Conservation (phyloP, 2,113 vertebrate species). For the Kobus ellipsiprymnus region DNA sequence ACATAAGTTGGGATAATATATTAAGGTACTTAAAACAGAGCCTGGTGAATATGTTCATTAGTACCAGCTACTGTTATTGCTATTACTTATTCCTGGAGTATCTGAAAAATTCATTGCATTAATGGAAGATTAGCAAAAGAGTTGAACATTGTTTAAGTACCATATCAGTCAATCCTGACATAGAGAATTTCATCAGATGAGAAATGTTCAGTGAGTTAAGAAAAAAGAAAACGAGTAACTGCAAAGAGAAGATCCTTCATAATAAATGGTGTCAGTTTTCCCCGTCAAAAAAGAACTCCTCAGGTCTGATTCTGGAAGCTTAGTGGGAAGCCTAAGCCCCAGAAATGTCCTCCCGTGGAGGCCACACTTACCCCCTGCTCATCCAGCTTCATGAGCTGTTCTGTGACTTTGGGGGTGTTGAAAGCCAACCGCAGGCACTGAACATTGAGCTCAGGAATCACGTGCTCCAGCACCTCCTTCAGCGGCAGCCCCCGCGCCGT, state of each 20-base stretch:
- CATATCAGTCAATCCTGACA: not conserved
- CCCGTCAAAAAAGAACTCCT: not conserved
- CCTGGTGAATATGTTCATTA: not conserved
- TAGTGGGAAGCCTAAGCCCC: not conserved
- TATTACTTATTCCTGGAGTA: not conserved
- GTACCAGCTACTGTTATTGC: not conserved
- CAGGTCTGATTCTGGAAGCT: not conserved
- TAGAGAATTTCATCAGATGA: not conserved
- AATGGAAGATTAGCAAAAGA: not conserved
- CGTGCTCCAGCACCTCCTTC: constrained; percentile 94
- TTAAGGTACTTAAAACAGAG: not conserved
- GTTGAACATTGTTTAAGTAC: not conserved
- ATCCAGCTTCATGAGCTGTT: constrained; percentile 97
- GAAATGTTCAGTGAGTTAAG: not conserved
- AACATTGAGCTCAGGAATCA: constrained; percentile 92
- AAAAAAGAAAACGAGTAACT: not conserved
- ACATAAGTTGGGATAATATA: not conserved
- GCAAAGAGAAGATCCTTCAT: not conserved
- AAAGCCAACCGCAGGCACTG: constrained; percentile 93
- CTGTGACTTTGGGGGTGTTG: constrained; percentile 96
- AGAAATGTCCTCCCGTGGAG: not conserved
- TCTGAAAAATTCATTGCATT: not conserved
- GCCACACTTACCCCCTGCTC: constrained; percentile 91
- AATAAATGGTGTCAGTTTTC: not conserved
- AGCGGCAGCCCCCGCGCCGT: constrained; percentile 91